Percentiles rank a stretch among this genome's conserved stretches.
phyloP scores from a whole-genome alignment of 2,113 vertebrate genomes.

The Xiphophorus couchianus region DNA sequence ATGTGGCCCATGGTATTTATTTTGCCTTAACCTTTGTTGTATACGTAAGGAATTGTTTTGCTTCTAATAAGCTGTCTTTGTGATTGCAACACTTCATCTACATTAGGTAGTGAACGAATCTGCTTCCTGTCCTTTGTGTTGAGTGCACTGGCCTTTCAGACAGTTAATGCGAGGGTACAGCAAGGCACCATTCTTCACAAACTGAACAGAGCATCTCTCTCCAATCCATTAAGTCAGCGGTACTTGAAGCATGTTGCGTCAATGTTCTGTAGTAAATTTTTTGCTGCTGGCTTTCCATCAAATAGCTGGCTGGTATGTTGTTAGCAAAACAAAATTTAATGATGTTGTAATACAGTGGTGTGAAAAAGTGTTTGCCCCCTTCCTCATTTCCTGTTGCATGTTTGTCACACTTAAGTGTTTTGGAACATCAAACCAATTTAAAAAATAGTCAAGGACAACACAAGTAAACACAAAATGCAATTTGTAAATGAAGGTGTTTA shows the following conservation, averaged over 20 bases:
- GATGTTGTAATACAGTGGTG: not conserved
- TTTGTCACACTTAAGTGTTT: no score
- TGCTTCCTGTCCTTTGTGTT: constrained; percentile 31
- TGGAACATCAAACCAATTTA: no score
- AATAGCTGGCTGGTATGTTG: constrained; percentile 28
- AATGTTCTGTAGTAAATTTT: constrained; percentile 45
- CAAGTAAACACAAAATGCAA: no score
- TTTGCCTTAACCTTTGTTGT: not conserved
- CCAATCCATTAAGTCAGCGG: constrained; percentile 58
- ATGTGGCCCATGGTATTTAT: not conserved
- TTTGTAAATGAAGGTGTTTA: no score
- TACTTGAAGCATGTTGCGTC: constrained; percentile 50
- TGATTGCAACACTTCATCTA: not conserved
- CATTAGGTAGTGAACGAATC: constrained; percentile 21
- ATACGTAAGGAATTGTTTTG: not conserved
- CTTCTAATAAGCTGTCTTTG: not conserved
- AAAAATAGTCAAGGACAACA: no score
- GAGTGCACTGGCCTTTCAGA: constrained; percentile 42
- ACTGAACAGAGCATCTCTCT: constrained; percentile 25
- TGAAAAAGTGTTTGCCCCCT: no score
- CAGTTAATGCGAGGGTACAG: constrained; percentile 46
- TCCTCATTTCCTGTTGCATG: no score
- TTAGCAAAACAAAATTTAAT: constrained; percentile 30
- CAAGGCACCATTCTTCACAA: constrained; percentile 47
- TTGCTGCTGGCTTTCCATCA: constrained; percentile 24